Evolutionary conservation across 2,797 vertebrate species (phyloP).

Genomic region (Octomys mimax): DNA sequence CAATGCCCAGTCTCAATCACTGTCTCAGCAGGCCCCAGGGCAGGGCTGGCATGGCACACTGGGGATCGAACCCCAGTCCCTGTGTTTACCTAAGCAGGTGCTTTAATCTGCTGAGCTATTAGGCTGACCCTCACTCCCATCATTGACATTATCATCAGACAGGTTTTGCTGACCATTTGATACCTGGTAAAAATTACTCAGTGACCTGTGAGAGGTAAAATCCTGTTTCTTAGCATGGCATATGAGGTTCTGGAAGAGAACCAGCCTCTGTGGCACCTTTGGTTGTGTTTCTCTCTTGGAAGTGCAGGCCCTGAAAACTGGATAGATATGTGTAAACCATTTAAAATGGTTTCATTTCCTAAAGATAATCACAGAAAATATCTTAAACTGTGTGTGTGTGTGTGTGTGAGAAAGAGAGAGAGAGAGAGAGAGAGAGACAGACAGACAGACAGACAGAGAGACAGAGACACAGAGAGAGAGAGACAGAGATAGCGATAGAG

Average conservation of each 20-base stretch:
- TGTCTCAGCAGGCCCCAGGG: too few species aligned
- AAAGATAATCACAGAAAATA: not conserved
- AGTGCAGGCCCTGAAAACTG: not conserved
- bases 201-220: not conserved
- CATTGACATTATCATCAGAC: not conserved
- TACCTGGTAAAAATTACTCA: not conserved
- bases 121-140: too few species aligned
- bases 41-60: too few species aligned
- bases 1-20: too few species aligned
- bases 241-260: not conserved
- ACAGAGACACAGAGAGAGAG: too few species aligned
- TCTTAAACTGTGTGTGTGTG: too few species aligned
- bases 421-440: not conserved
- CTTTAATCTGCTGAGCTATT: too few species aligned
- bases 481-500: not conserved
- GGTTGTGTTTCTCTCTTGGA: not conserved
- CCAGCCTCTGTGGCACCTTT: not conserved
- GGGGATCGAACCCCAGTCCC: too few species aligned
- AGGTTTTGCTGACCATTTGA: not conserved
- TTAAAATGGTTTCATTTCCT: not conserved
- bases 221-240: not conserved
- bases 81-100: too few species aligned
- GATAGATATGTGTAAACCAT: not conserved
- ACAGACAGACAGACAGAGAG: too few species aligned
- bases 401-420: too few species aligned